phyloP scores from a whole-genome alignment of 2,888 invertebrate species.

The Plebejus argus region DNA sequence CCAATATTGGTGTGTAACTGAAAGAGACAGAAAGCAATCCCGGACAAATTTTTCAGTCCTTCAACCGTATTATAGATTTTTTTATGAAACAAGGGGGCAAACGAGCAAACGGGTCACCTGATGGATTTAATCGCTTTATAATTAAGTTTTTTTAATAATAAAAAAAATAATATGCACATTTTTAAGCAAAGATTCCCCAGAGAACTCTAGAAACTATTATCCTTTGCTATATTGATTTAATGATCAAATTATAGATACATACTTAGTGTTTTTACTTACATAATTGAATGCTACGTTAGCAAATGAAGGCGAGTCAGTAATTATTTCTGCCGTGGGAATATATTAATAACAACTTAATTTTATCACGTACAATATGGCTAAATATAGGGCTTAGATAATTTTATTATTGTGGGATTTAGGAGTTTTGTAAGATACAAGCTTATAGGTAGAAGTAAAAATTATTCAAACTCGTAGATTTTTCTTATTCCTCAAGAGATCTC shows the following conservation, averaged over 20 bases:
- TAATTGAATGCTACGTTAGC: not conserved
- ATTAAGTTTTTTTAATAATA: too few species aligned
- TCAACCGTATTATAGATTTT: too few species aligned
- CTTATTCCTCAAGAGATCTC: not conserved
- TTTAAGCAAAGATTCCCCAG: too few species aligned
- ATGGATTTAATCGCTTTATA: too few species aligned
- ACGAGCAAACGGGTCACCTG: too few species aligned
- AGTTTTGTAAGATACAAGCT: not conserved
- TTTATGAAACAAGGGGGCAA: too few species aligned
- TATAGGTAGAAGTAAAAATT: too few species aligned
- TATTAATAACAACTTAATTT: constrained; percentile 17
- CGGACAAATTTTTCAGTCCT: too few species aligned
- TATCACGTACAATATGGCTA: constrained; percentile 11
- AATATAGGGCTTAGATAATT: not conserved
- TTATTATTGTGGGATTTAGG: not conserved
- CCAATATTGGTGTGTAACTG: too few species aligned
- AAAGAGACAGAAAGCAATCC: too few species aligned
- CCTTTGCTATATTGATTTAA: not conserved
- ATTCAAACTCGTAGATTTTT: too few species aligned
- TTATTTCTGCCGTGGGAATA: constrained; percentile 25
- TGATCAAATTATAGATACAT: not conserved
- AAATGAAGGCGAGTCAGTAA: not conserved
- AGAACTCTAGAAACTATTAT: not conserved
- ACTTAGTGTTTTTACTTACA: not conserved
- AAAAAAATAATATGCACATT: too few species aligned